phyloP scores from a whole-genome alignment of 2,797 vertebrate genomes.

The Orientallactaga sibirica region DNA sequence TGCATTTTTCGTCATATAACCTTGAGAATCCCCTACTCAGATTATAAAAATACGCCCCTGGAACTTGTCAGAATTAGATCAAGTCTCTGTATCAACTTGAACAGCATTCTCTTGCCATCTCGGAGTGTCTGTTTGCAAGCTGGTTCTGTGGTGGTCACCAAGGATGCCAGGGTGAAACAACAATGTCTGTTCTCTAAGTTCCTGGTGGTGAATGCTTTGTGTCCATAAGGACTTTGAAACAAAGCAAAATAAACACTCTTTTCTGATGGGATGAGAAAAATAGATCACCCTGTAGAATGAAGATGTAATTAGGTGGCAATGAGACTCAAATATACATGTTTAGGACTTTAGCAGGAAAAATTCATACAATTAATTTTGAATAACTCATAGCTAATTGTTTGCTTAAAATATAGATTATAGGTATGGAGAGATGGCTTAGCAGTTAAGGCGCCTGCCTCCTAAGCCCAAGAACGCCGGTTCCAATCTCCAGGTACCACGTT shows the following conservation, averaged over 20 bases:
- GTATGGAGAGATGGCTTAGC: too few species aligned
- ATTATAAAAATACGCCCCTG: neutral
- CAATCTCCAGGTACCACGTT: too few species aligned
- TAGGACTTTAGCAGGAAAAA: neutral
- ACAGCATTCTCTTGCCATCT: neutral
- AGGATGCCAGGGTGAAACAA: neutral
- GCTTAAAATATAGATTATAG: neutral
- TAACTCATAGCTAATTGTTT: neutral
- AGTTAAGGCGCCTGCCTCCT: too few species aligned
- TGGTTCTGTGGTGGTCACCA: neutral
- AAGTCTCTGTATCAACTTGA: slow-evolving; percentile 18
- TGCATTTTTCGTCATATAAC: neutral
- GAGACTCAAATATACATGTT: neutral
- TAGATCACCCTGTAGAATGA: slow-evolving; percentile 14
- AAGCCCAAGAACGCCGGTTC: too few species aligned
- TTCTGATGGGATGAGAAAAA: slow-evolving; percentile 21
- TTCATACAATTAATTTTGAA: neutral
- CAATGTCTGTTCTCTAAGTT: neutral
- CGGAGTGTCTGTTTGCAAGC: neutral
- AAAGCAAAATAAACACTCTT: slow-evolving; percentile 27
- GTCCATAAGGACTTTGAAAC: neutral
- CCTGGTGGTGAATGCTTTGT: neutral
- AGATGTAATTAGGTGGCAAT: neutral
- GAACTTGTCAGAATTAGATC: neutral
- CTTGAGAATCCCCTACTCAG: slow-evolving; percentile 2